Evolutionary conservation across 2,113 vertebrate species (phyloP).

Genomic region (Tachysurus vachellii): DNA sequence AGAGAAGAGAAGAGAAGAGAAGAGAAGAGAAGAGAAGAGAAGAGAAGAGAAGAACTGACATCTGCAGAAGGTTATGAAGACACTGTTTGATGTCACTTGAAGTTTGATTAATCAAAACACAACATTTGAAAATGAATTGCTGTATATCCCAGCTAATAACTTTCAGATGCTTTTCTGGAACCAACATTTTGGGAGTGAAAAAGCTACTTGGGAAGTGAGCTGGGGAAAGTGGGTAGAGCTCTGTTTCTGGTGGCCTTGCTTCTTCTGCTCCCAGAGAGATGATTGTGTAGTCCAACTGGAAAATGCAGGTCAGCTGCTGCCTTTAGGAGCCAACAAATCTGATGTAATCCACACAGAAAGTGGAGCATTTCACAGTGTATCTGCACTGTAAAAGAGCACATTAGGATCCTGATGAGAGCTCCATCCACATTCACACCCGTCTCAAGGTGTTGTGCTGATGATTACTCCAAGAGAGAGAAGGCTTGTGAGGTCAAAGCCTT

Average conservation of each 20-base stretch:
- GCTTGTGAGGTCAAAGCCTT: conserved; percentile 11
- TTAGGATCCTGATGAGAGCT: conserved; percentile 11
- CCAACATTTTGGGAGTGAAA: neutral
- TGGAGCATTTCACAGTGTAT: conserved; percentile 31
- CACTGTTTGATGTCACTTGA: neutral
- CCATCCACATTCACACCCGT: neutral
- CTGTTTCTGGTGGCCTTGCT: conserved; percentile 15
- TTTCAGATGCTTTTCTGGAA: conserved; percentile 20
- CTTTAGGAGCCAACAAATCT: conserved; percentile 45
- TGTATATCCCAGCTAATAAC: neutral
- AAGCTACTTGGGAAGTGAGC: conserved; percentile 20
- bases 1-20: conserved; percentile 58
- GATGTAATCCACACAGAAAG: conserved; percentile 55
- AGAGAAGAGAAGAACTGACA: conserved; percentile 46
- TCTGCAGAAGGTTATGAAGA: neutral
- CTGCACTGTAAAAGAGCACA: conserved; percentile 4
- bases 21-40: conserved; percentile 15
- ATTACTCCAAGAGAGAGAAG: neutral
- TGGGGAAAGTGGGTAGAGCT: conserved; percentile 18
- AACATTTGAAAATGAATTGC: neutral
- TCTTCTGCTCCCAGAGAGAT: conserved; percentile 11
- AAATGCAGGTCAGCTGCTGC: conserved; percentile 53
- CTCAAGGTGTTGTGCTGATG: neutral
- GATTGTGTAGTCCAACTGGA: conserved; percentile 20
- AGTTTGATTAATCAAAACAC: neutral